Conservation (phyloP, 2,888 invertebrate species). For the Deilephila elpenor region DNA sequence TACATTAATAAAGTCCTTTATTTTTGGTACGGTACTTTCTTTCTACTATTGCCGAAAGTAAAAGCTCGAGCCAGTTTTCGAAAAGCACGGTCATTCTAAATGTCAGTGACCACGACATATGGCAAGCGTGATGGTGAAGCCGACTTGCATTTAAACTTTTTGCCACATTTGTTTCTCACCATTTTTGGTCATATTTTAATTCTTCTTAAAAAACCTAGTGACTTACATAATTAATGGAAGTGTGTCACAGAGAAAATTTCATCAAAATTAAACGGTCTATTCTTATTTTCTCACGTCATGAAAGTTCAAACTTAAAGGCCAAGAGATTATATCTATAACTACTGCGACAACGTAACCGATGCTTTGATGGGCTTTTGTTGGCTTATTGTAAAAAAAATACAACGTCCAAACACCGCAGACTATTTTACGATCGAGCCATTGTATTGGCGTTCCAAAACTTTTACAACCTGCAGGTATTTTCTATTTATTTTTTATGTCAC, state of each 20-base stretch:
- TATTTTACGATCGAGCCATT: conserved; percentile 9
- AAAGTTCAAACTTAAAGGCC: not conserved
- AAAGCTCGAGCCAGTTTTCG: conserved; percentile 19
- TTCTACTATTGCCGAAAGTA: conserved; percentile 21
- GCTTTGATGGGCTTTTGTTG: not conserved
- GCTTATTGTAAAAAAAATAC: conserved; percentile 16
- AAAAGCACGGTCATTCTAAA: conserved; percentile 14
- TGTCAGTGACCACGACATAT: conserved; percentile 14
- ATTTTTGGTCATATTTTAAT: not conserved
- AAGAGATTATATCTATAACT: not conserved
- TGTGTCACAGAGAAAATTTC: not conserved
- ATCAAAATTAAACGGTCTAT: not conserved
- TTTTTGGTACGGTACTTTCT: conserved; percentile 17
- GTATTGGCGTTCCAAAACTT: conserved; percentile 10
- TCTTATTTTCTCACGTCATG: conserved; percentile 2
- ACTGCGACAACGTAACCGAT: not conserved
- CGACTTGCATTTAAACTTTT: not conserved
- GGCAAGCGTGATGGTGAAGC: conserved; percentile 11
- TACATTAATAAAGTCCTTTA: not conserved
- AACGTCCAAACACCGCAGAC: conserved; percentile 13
- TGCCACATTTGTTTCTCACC: not conserved
- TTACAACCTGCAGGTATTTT: conserved; percentile 14
- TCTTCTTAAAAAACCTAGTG: not conserved
- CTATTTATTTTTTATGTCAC: conserved; percentile 9
- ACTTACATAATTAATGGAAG: not conserved